phyloP scores from a whole-genome alignment of 2,888 invertebrate species.

The Tyria jacobaeae region DNA sequence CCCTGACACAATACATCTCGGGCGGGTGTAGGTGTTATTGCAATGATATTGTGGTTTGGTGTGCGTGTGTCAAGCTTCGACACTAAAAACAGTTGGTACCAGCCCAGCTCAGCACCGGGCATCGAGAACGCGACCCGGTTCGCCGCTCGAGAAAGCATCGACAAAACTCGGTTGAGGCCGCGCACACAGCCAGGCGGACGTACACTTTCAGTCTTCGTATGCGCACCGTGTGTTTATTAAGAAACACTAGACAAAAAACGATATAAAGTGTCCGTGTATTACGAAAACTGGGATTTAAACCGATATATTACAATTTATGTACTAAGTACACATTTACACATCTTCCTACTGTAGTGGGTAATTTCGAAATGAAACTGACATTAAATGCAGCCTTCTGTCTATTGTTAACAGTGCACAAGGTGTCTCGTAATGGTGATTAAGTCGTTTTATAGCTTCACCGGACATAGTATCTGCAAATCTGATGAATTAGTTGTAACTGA shows the following conservation, averaged over 20 bases:
- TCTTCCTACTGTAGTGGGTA: not conserved
- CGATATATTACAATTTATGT: conserved; percentile 19
- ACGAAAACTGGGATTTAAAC: conserved; percentile 45
- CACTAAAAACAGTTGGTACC: conserved; percentile 49
- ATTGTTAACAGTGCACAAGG: conserved; percentile 13
- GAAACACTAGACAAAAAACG: conserved; percentile 61
- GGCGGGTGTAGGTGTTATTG: conserved; percentile 58
- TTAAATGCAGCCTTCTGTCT: conserved; percentile 6
- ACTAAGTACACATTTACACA: conserved; percentile 3
- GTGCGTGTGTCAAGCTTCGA: conserved; percentile 62
- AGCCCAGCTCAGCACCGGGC: conserved; percentile 71
- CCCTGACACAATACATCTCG: conserved; percentile 70
- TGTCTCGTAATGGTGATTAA: conserved; percentile 11
- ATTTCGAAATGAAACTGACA: conserved; percentile 5
- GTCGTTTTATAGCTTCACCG: conserved; percentile 1
- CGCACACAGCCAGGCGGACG: conserved; percentile 76
- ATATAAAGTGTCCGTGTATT: conserved; percentile 55
- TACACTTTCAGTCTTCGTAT: conserved; percentile 77
- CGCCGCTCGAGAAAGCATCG: conserved; percentile 85
- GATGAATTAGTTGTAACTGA: not conserved
- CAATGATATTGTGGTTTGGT: conserved; percentile 48
- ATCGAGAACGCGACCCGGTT: conserved; percentile 86
- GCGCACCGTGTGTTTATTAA: conserved; percentile 64
- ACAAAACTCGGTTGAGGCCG: conserved; percentile 86
- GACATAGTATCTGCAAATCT: not conserved